Conservation (phyloP, 2,113 vertebrate genomes). For the Delphinapterus leucas region DNA sequence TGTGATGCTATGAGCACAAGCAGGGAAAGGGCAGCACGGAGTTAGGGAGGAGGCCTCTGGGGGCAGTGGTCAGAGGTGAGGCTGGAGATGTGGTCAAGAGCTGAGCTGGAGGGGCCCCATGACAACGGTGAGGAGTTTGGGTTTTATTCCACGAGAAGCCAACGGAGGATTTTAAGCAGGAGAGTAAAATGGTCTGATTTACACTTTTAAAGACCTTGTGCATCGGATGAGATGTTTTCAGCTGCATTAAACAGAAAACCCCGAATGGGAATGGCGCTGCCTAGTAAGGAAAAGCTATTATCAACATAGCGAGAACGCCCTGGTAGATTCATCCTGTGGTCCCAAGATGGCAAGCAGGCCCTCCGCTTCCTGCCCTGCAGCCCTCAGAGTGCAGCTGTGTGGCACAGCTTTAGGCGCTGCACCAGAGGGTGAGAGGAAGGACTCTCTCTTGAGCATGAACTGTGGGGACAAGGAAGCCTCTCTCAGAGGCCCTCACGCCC, state of each 20-base stretch:
- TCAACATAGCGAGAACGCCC: not conserved
- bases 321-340: rapidly evolving
- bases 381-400: rapidly evolving
- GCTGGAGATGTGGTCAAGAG: not conserved
- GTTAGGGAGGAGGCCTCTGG: not conserved
- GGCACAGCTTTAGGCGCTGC: not conserved
- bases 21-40: not conserved
- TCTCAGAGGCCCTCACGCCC: rapidly evolving
- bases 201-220: not conserved
- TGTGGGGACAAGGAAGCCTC: not conserved
- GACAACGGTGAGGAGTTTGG: not conserved
- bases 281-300: not conserved
- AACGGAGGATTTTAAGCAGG: not conserved
- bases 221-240: not conserved
- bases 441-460: not conserved
- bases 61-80: not conserved
- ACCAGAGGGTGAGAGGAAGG: not conserved
- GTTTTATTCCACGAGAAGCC: not conserved
- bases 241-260: not conserved
- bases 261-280: not conserved
- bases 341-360: rapidly evolving
- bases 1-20: not conserved
- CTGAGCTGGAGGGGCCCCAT: rapidly evolving
- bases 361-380: not conserved
- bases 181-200: not conserved